Evolutionary conservation across 2,888 invertebrate species (phyloP), one percentile per base, ranked within the genome.

Genomic region (Amblyjoppa proteus): DNA sequence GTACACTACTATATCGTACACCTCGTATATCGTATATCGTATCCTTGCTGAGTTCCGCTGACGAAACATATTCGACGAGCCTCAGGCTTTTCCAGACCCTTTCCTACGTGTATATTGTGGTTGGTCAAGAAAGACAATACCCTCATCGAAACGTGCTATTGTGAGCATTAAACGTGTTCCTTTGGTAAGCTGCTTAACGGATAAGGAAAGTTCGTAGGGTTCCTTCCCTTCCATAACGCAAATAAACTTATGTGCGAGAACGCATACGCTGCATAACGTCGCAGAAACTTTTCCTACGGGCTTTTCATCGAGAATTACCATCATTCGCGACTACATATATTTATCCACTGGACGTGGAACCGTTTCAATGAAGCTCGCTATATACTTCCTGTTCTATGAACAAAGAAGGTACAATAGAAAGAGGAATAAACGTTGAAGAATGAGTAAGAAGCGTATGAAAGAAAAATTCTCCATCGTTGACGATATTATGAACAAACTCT

Each of bases 371-470:
- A 76, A 61, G 20, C 6, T 51, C 49, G 53, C 16, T 51, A 64
- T 75, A 58, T 70, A 53, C 13, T 66, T 53, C 45, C 13, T 4
- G 38, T 38, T 58, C 2, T 49, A 49, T 49, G 53, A 61, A 74
- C 61, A 69, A 61, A 58, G 41, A 11, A 2, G 41, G 53, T n/a
- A 38, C 11, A 58, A 64, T 20, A 56, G 45, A 70, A 34, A 31
- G 25, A 53, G 70, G 9, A 70, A 83, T 73, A 68, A 83, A 73
- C 53, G 77, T 83, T 77, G 34, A 73, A 77, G 77, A 77, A 66
- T 45, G 34, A 68, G 73, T 77, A 66, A 71, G 76, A 82, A 71
- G 49, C 6, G 38, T 70, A 75, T 83, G 41, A 69, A 80, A 80
- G 71, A 66, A 80, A 56, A 75, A 71, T 76, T 68, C 58, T 64